Evolutionary conservation across 1,140 invertebrate species (phyloP).

Genomic region (Gryllus bimaculatus): DNA sequence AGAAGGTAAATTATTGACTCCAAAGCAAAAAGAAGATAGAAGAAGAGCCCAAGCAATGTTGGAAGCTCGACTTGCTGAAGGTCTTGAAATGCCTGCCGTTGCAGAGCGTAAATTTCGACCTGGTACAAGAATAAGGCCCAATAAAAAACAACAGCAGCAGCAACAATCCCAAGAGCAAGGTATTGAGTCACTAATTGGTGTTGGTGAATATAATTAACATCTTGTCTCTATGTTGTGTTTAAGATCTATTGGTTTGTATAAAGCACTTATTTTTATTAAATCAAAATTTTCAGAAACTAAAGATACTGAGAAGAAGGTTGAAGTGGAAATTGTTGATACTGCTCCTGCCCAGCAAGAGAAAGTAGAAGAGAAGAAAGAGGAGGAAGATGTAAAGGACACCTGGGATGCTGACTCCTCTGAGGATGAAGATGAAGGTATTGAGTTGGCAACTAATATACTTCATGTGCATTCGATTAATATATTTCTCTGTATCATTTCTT

Average conservation of each 20-base stretch:
- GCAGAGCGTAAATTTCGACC: slow-evolving; percentile 55
- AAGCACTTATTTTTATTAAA: background rate
- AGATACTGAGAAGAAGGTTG: slow-evolving; percentile 40
- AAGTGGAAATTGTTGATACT: slow-evolving; percentile 45
- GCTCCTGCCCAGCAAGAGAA: slow-evolving; percentile 34
- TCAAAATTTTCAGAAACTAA: background rate
- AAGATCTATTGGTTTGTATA: background rate
- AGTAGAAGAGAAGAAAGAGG: slow-evolving; percentile 34
- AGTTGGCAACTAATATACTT: background rate
- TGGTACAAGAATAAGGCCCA: slow-evolving; percentile 64
- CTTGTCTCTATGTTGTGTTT: background rate
- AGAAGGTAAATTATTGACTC: slow-evolving; percentile 87
- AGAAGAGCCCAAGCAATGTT: slow-evolving; percentile 79
- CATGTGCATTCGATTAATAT: background rate
- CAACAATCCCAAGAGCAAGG: background rate
- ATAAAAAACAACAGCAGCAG: slow-evolving; percentile 38
- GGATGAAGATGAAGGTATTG: slow-evolving; percentile 48
- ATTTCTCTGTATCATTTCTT: background rate
- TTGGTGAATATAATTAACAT: background rate
- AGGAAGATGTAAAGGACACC: slow-evolving; percentile 64
- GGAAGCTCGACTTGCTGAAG: slow-evolving; percentile 77
- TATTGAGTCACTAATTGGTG: slow-evolving; percentile 1
- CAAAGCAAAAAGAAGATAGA: slow-evolving; percentile 84
- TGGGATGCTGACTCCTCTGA: slow-evolving; percentile 71
- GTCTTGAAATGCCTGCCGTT: slow-evolving; percentile 55